A percentile compares a stretch with the other conserved stretches of the same genome.
These are phyloP conservation scores for Ricordea florida DNA, from an alignment of 92 coral and sea anemone genomes.

Conservation along the genomic window DNA sequence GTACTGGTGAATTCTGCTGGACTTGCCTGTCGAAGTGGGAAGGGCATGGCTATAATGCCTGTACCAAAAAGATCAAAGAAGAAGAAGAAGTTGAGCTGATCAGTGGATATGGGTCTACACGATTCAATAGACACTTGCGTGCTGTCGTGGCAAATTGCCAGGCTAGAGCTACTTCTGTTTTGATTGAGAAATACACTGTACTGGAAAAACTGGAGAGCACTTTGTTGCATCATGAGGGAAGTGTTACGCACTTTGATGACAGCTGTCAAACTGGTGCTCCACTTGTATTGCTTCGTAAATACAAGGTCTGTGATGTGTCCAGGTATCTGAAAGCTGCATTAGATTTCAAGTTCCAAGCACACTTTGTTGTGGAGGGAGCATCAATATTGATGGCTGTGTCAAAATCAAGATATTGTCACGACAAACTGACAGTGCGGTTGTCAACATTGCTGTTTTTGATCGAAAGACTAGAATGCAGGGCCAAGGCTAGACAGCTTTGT, in stretches of 20 bases:
- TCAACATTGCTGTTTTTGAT: slow-evolving; percentile 43
- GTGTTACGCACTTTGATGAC: no score
- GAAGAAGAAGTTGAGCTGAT: slow-evolving; percentile 74
- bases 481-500: slow-evolving; percentile 10
- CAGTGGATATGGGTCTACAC: slow-evolving; percentile 37
- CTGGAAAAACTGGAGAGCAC: slow-evolving; percentile 34
- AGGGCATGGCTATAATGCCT: slow-evolving; percentile 6
- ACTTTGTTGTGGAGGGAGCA: slow-evolving; percentile 63
- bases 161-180: slow-evolving; percentile 25
- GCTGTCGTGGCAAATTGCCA: slow-evolving; percentile 32
- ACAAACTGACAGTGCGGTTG: slow-evolving; percentile 13
- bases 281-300: slow-evolving; percentile 23
- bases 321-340: slow-evolving; percentile 34
- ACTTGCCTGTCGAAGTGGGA: slow-evolving; percentile 57
- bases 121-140: slow-evolving; percentile 44
- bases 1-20: slow-evolving; percentile 73
- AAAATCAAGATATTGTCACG: slow-evolving; percentile 41
- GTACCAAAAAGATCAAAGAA: not conserved
- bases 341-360: slow-evolving; percentile 69
- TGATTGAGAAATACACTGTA: slow-evolving; percentile 44
- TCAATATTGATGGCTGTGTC: slow-evolving; percentile 68
- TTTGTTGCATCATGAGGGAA: not conserved
- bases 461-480: slow-evolving; percentile 40
- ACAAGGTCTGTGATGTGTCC: slow-evolving; percentile 14
- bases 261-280: no score